A percentile compares a stretch with the other conserved stretches of the same genome.
Evolutionary conservation across 2,797 vertebrate genomes (phyloP).

Genomic region (Gambusia yucatana): DNA sequence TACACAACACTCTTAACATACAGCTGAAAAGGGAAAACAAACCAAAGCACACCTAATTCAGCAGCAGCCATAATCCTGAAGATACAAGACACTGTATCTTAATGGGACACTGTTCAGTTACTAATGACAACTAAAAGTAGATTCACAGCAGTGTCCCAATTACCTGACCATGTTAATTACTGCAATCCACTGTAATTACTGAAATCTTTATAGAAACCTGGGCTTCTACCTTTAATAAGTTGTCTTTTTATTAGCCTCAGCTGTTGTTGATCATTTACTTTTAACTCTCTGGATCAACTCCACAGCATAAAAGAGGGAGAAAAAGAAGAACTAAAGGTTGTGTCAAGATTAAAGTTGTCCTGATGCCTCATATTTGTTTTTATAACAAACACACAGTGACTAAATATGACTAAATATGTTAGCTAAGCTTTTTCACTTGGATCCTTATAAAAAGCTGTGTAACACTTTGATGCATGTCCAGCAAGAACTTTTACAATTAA

Average conservation of each 20-base stretch:
- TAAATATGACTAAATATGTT: neutral
- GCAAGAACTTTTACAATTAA: neutral
- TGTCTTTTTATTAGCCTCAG: neutral
- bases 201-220: neutral
- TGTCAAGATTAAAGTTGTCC: neutral
- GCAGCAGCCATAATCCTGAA: neutral
- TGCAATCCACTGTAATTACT: neutral
- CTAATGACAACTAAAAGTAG: neutral
- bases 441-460: neutral
- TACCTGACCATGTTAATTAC: slow-evolving; percentile 2
- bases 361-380: neutral
- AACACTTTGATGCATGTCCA: neutral
- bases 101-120: neutral
- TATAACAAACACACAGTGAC: neutral
- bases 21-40: neutral
- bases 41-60: neutral
- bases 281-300: neutral
- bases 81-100: neutral
- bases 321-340: neutral
- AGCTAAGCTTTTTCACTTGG: neutral
- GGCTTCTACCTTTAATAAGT: neutral
- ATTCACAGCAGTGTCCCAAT: neutral
- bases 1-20: neutral
- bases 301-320: neutral
- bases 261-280: neutral